Percentiles rank a stretch among this genome's conserved stretches.
These are phyloP conservation scores for Rhogogaster chlorosoma DNA, from an alignment of 2,888 invertebrate genomes.

Conservation along the genomic window DNA sequence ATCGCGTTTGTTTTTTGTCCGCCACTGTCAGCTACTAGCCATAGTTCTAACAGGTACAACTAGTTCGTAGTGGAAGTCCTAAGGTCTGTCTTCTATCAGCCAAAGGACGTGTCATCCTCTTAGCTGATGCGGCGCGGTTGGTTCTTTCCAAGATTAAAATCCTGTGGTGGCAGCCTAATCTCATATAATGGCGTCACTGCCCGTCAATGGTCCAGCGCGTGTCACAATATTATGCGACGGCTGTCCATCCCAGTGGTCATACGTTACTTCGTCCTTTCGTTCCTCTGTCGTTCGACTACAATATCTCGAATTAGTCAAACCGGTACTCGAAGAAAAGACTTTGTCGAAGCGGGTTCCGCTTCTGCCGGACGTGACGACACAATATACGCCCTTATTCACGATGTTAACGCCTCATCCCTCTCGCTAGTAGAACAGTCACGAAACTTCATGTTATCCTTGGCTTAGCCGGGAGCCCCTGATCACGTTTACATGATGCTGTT, in stretches of 20 bases:
- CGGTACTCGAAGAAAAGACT: constrained; percentile 19
- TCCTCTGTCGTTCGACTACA: constrained; percentile 49
- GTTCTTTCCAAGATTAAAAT: constrained; percentile 50
- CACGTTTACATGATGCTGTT: neutral
- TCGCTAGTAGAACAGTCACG: neutral
- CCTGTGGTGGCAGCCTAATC: constrained; percentile 53
- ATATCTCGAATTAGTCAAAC: constrained; percentile 52
- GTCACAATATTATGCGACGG: constrained; percentile 53
- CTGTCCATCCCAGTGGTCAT: constrained; percentile 18
- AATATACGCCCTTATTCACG: constrained; percentile 34
- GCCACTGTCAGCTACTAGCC: constrained; percentile 29
- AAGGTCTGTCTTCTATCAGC: constrained; percentile 31
- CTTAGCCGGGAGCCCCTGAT: constrained; percentile 13
- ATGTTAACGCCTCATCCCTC: constrained; percentile 7
- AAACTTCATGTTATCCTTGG: constrained; percentile 34
- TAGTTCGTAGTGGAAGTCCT: neutral
- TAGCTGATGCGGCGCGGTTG: constrained; percentile 37
- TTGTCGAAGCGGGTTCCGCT: neutral
- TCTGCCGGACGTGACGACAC: constrained; percentile 48
- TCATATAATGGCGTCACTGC: constrained; percentile 53
- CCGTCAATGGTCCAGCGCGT: constrained; percentile 50
- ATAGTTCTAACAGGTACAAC: neutral
- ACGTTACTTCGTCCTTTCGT: neutral
- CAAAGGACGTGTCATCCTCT: constrained; percentile 53
- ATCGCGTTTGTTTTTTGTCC: constrained; percentile 50